Evolutionary conservation across 2,888 invertebrate genomes (phyloP), one percentile per base, ranked within the genome.

Genomic region (Maniola hyperantus): DNA sequence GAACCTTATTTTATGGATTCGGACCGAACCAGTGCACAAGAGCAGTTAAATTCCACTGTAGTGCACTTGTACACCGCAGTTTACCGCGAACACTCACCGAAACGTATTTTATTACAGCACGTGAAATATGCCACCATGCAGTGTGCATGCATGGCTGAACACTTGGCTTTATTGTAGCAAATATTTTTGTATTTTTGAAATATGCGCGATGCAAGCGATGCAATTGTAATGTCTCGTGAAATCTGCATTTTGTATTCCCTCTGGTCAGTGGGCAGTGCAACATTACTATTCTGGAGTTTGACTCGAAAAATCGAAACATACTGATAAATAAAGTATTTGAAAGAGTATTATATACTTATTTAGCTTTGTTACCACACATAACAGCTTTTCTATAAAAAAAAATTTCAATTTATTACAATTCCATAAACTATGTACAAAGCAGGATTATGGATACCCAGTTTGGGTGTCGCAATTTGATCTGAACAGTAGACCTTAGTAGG

Each of bases 111-210:
- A 53, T 53, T 34, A 53, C 53, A 34, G 53, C 53, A 26, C 53
- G 53, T 53, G 53, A 53, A 53, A 53, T 53, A 53, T 53, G 53
- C 53, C 34, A 33, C 11, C n/a, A n/a, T n/a, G n/a, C n/a, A n/a
- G n/a, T 20, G 50, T 33, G n/a, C 53, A 53, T 13, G 33, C 53
- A n/a, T n/a, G 53, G 33, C n/a, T 53, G 34, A 53, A 15, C 53
- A n/a, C 33, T 53, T n/a, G 33, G 34, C 53, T 53, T 53, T 53
- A 53, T 53, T 53, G 53, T 34, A n/a, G 33, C 33, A 8, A 8
- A 34, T n/a, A 53, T 53, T 33, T 34, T 34, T 53, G 34, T 33
- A 53, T 53, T 53, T 48, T 48, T 48, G 48, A 18, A 48, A 48
- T 48, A 48, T 48, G 48, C 46, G 2, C 48, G 48, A 48, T 48